Evolutionary conservation across 2,113 vertebrate genomes (phyloP).

Genomic region (Diadophis punctatus): DNA sequence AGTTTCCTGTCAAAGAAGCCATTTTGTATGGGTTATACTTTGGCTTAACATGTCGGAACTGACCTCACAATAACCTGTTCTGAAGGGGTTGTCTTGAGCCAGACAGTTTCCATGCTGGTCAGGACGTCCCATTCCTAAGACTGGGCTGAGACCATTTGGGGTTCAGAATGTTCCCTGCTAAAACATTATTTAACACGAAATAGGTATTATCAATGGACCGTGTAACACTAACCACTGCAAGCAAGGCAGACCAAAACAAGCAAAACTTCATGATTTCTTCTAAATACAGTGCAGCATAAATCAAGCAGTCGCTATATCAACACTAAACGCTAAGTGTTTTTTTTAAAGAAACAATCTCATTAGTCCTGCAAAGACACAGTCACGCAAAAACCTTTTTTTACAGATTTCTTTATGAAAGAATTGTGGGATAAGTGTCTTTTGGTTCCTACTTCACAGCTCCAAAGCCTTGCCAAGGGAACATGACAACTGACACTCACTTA

Average conservation of each 20-base stretch:
- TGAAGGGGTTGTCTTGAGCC: not conserved
- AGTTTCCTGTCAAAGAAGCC: slow-evolving; percentile 56
- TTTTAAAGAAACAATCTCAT: not conserved
- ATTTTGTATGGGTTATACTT: not conserved
- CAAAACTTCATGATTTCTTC: not conserved
- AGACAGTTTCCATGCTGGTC: not conserved
- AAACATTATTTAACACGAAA: not conserved
- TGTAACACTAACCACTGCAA: not conserved
- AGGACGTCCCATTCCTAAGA: not conserved
- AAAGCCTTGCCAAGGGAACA: not conserved
- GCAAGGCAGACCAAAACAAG: not conserved
- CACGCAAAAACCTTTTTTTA: not conserved
- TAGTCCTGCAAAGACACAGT: not conserved
- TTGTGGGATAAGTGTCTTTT: not conserved
- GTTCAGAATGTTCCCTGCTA: not conserved
- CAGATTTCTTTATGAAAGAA: not conserved
- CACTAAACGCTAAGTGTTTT: not conserved
- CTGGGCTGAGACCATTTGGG: not conserved
- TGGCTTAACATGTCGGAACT: not conserved
- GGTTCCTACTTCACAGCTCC: not conserved
- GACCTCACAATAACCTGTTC: not conserved
- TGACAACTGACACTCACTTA: slow-evolving; percentile 55
- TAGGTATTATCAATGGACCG: not conserved
- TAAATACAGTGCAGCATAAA: not conserved
- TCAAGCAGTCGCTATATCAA: not conserved